A percentile compares a stretch with the other conserved stretches of the same genome.
phyloP scores from a whole-genome alignment of 92 coral and sea anemone species.

The Meandrina meandrites region DNA sequence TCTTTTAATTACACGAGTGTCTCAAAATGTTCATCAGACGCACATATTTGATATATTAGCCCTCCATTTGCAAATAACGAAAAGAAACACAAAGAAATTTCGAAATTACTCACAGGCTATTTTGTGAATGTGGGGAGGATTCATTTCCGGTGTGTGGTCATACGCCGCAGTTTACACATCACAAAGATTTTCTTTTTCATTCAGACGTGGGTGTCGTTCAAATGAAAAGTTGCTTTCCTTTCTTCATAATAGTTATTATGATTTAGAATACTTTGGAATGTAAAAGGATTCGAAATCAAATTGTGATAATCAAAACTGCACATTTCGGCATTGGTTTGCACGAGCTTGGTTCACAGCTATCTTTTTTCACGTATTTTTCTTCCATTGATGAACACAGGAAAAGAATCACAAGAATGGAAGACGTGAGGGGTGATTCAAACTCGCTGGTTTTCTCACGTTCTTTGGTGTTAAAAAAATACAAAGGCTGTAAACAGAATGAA shows the following conservation, averaged over 20 bases:
- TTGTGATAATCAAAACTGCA: neutral
- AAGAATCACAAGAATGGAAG: too few relatives aligned
- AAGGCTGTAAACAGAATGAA: too few relatives aligned
- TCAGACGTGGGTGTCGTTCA: neutral
- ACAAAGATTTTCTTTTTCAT: neutral
- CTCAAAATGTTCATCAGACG: neutral
- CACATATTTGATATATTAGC: neutral
- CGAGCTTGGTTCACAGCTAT: too few relatives aligned
- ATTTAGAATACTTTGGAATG: too few relatives aligned
- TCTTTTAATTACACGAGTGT: neutral
- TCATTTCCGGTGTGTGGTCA: conserved; percentile 29
- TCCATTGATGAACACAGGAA: too few relatives aligned
- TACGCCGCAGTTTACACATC: neutral
- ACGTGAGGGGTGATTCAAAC: too few relatives aligned
- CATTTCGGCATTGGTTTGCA: too few relatives aligned
- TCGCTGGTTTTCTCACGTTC: too few relatives aligned
- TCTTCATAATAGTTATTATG: too few relatives aligned
- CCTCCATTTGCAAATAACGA: neutral
- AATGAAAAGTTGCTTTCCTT: neutral
- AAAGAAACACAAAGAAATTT: neutral
- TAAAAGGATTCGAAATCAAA: neutral
- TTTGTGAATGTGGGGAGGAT: neutral
- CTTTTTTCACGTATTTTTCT: too few relatives aligned
- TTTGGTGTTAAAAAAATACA: too few relatives aligned
- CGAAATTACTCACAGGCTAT: neutral